phyloP scores from a whole-genome alignment of 2,888 invertebrate species.

The Dynastes hyllus region DNA sequence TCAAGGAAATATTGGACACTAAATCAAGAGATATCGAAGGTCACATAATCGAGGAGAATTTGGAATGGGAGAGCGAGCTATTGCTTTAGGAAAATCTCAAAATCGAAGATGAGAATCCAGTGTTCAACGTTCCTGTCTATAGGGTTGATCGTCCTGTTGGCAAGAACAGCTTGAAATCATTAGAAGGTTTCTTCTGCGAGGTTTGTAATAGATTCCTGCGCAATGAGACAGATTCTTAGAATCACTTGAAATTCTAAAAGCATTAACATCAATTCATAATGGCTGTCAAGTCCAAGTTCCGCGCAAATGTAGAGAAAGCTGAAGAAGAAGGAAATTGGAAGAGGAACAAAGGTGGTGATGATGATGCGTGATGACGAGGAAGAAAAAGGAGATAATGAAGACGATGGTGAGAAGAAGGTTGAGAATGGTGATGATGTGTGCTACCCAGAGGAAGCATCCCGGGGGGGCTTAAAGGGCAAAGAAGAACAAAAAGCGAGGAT shows the following conservation, averaged over 20 bases:
- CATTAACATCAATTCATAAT: conserved; percentile 80
- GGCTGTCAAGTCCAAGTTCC: conserved; percentile 65
- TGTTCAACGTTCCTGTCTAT: conserved; percentile 74
- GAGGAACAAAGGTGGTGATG: conserved; percentile 61
- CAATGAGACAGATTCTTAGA: conserved; percentile 75
- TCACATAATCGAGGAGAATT: conserved; percentile 68
- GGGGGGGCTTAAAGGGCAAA: too few relatives aligned
- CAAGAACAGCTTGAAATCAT: conserved; percentile 75
- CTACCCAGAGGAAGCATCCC: too few relatives aligned
- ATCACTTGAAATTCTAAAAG: conserved; percentile 78
- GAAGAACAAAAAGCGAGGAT: too few relatives aligned
- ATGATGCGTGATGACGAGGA: conserved; percentile 60
- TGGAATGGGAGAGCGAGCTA: conserved; percentile 68
- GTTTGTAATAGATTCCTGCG: conserved; percentile 80
- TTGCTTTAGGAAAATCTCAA: conserved; percentile 67
- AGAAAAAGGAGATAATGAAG: conserved; percentile 64
- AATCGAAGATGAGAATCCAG: conserved; percentile 73
- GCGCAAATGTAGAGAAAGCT: conserved; percentile 70
- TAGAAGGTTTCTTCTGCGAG: conserved; percentile 79
- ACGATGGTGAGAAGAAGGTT: conserved; percentile 56
- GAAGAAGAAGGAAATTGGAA: conserved; percentile 63
- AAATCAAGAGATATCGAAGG: conserved; percentile 59
- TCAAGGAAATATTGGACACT: conserved; percentile 61
- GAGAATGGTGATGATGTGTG: conserved; percentile 47
- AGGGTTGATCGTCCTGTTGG: conserved; percentile 79